Base-by-base conservation (phyloP, 1,140 invertebrate genomes). In the Prorops nasuta region DNA sequence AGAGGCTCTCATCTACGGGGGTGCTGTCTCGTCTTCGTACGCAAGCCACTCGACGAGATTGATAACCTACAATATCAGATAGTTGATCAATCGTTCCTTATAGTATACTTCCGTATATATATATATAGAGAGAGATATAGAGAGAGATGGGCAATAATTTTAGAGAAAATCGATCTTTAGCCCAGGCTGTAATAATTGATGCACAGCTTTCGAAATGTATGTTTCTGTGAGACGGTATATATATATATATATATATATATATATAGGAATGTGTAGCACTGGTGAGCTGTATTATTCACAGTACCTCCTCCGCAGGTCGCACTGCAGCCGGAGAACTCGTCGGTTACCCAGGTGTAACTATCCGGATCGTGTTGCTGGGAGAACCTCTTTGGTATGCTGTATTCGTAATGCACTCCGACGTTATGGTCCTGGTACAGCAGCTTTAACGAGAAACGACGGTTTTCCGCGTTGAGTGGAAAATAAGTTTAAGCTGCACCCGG, bases 401-500 rank as follows among this genome's bases (percentile, higher is more conserved):
- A 98, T 67, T 96, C 90, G 71, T 96, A 97, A 47, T 88, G 76
- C 3, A 98, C 84, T 0, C 92, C 93, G 1, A 90, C 86, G 59
- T 94, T 94, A 18, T 77, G 77, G 65, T 91, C 90, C 87, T 95
- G 91, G 57, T 89, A 88, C 21, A 96, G 72, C 42, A 96, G 72
- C 91, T 92, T n/a, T n/a, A n/a, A n/a, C n/a, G n/a, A 69, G 48
- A 80, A 78, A 54, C 24, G 49, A 56, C 38, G 38, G 49, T 12
- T 14, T 19, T 28, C 15, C 17, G 15, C 15, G 7, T 15, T 28
- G 10, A 19, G 20, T 38, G 17, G 20, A 38, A 32, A 37, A 12
- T 36, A 14, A 14, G 19, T 20, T 21, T 1, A 2, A n/a, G 44
- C 9, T 41, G 18, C 14, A 16, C 21, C 3, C 21, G 18, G 18